phyloP scores from a whole-genome alignment of 2,113 vertebrate genomes.

The Sinocyclocheilus grahami region DNA sequence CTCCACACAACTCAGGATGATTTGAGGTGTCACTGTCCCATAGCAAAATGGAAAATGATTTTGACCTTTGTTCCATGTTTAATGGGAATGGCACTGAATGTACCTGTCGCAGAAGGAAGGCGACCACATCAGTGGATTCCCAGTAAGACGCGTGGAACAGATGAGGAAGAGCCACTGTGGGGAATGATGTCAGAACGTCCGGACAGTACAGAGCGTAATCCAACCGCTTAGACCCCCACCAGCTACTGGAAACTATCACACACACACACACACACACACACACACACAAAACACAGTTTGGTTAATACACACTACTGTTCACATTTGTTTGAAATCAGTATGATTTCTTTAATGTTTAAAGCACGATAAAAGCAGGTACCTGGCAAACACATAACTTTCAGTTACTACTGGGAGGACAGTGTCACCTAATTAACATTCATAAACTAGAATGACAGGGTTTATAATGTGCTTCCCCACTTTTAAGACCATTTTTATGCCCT shows the following conservation, averaged over 20 bases:
- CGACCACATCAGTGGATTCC: slow-evolving; percentile 93
- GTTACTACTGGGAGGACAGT: neutral
- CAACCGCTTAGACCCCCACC: slow-evolving; percentile 94
- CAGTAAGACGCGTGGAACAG: slow-evolving; percentile 98
- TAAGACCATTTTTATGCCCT: no score
- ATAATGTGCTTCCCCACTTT: no score
- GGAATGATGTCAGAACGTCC: slow-evolving; percentile 90
- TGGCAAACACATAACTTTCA: neutral
- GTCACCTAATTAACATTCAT: no score
- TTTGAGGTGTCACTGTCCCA: no score
- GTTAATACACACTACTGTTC: no score
- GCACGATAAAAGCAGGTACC: neutral
- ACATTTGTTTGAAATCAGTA: no score
- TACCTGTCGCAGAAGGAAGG: slow-evolving; percentile 94
- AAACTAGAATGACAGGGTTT: no score
- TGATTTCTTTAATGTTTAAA: no score
- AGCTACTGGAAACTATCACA: slow-evolving; percentile 82
- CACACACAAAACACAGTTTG: no score
- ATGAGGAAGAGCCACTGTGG: slow-evolving; percentile 91
- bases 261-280: no score
- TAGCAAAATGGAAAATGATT: no score
- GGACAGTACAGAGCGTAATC: slow-evolving; percentile 93
- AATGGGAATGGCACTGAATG: neutral
- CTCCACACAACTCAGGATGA: no score
- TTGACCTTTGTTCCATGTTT: neutral